Conservation (phyloP, 2,113 vertebrate genomes). For the Taxidea taxus region DNA sequence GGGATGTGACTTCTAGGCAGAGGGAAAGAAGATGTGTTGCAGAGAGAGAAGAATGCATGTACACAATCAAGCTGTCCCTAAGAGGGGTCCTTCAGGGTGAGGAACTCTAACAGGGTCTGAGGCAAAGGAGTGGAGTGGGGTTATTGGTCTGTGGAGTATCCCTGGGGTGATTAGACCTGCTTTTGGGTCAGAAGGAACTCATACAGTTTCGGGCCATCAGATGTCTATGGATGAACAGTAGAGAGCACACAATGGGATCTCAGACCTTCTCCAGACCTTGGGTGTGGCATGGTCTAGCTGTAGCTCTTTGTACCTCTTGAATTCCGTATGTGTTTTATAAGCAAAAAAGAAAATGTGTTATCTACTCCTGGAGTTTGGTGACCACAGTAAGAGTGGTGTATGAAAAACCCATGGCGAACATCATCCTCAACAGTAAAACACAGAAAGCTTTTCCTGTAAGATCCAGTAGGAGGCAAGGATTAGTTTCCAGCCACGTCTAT, state of each 20-base stretch:
- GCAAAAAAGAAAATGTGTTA: not conserved
- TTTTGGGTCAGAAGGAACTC: not conserved
- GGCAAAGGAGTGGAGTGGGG: no score
- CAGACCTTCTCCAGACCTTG: not conserved
- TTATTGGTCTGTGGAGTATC: not conserved
- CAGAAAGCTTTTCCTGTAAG: not conserved
- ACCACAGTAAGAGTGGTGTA: fast-evolving
- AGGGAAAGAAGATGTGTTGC: not conserved
- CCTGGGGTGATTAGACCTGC: no score
- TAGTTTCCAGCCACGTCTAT: no score
- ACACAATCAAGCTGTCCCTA: not conserved
- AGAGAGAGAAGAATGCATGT: not conserved
- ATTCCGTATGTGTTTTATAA: not conserved
- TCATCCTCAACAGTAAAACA: not conserved
- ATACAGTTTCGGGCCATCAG: fast-evolving
- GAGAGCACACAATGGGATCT: fast-evolving
- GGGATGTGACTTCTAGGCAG: not conserved
- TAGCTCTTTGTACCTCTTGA: not conserved
- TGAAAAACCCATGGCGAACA: not conserved
- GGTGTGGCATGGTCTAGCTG: not conserved
- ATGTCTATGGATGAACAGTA: fast-evolving
- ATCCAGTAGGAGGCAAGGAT: no score
- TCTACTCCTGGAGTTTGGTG: not conserved
- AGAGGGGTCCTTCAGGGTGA: not conserved
- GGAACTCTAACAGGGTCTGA: fast-evolving